These are phyloP conservation scores for Enteromius trimaculatus DNA, from an alignment of 2,797 vertebrate genomes.

Conservation along the genomic window DNA sequence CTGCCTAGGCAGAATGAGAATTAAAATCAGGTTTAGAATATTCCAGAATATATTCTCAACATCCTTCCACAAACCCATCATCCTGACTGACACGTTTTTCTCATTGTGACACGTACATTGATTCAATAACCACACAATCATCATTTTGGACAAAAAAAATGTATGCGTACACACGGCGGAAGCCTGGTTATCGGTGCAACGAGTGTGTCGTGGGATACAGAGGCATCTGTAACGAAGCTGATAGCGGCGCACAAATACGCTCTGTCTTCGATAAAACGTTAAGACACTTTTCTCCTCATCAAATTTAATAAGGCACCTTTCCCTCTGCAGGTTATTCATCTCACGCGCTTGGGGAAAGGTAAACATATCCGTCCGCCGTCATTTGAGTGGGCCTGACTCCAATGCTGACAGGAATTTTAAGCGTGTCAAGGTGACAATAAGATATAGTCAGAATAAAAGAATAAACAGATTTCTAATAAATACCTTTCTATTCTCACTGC, in stretches of 20 bases:
- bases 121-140: slow-evolving; percentile 54
- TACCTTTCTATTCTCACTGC: slow-evolving; percentile 35
- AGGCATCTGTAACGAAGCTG: slow-evolving; percentile 54
- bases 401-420: slow-evolving; percentile 73
- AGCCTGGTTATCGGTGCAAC: slow-evolving; percentile 53
- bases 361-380: slow-evolving; percentile 46
- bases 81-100: slow-evolving; percentile 51
- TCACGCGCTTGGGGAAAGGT: slow-evolving; percentile 19
- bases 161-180: slow-evolving; percentile 22
- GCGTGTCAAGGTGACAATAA: slow-evolving; percentile 75
- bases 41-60: slow-evolving; percentile 47
- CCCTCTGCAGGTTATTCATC: slow-evolving; percentile 44
- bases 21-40: slow-evolving; percentile 48
- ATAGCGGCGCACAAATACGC: slow-evolving; percentile 54
- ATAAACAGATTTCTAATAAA: slow-evolving; percentile 73
- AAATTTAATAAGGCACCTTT: slow-evolving; percentile 60
- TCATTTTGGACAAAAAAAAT: slow-evolving; percentile 41
- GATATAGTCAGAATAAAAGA: slow-evolving; percentile 81
- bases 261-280: slow-evolving; percentile 51
- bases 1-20: slow-evolving; percentile 37
- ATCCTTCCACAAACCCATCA: slow-evolving; percentile 45
- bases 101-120: slow-evolving; percentile 33
- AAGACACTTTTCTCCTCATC: slow-evolving; percentile 56
- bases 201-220: slow-evolving; percentile 49
- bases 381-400: slow-evolving; percentile 10